Percentiles rank a stretch among this genome's conserved stretches.
Conservation (phyloP, 2,113 vertebrate genomes). For the Onychostruthus taczanowskii region DNA sequence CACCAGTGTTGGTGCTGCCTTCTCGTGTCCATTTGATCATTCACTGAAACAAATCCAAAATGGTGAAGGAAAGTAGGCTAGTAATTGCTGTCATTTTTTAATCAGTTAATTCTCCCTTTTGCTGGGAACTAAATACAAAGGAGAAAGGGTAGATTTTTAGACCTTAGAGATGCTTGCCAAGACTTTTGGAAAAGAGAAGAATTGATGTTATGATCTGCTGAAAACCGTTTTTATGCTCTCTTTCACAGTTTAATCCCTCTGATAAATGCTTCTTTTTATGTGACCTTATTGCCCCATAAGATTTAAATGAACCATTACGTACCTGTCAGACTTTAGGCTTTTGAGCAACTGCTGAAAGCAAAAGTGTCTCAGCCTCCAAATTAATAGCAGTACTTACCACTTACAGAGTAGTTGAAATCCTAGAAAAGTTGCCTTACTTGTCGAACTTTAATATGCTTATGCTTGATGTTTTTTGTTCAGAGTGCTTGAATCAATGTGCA, state of each 20-base stretch:
- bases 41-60: neutral
- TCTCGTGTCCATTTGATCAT: neutral
- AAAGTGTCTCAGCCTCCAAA: neutral
- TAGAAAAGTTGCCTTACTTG: neutral
- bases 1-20: neutral
- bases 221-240: neutral
- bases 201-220: neutral
- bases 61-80: neutral
- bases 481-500: neutral
- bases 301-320: neutral
- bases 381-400: slow-evolving; percentile 18
- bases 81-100: neutral
- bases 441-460: neutral
- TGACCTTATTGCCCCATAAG: neutral
- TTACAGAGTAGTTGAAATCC: neutral
- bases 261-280: neutral
- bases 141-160: neutral
- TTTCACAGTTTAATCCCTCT: neutral
- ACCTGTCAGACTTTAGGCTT: neutral
- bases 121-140: neutral
- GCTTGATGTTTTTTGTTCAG: neutral
- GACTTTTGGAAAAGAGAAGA: neutral
- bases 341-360: neutral
- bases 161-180: neutral
- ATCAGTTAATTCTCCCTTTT: neutral